phyloP scores from a whole-genome alignment of 2,797 vertebrate species.

The Myotis myotis region DNA sequence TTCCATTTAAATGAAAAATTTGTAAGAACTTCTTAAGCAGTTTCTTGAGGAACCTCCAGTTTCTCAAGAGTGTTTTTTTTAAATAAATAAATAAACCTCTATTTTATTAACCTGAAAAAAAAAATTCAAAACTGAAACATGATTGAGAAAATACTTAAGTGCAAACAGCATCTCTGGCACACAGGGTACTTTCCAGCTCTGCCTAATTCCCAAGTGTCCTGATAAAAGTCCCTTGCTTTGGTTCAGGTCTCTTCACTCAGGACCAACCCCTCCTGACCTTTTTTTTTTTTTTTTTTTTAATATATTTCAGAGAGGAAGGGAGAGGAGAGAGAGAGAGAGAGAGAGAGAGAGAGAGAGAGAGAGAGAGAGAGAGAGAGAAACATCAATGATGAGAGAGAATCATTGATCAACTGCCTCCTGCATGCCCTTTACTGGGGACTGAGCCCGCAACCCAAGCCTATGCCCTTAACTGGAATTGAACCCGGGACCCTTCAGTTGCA shows the following conservation, averaged over 20 bases:
- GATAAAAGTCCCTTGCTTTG: conserved; percentile 3
- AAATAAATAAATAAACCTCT: not conserved
- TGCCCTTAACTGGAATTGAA: no score
- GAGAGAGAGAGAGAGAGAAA: no score
- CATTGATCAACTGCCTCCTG: no score
- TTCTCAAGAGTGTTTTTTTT: not conserved
- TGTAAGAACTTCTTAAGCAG: not conserved
- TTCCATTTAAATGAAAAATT: conserved; percentile 31
- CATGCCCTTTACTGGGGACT: no score
- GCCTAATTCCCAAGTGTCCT: conserved; percentile 25
- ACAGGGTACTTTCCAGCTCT: conserved; percentile 44
- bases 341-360: no score
- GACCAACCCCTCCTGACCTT: conserved; percentile 15
- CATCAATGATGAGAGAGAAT: no score
- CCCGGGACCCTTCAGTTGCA: no score
- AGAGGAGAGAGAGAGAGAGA: no score
- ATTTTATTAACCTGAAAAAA: conserved; percentile 44
- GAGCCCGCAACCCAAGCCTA: no score
- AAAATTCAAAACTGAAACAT: conserved; percentile 47
- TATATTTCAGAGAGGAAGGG: no score
- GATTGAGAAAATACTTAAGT: conserved; percentile 45
- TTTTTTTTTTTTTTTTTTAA: not conserved
- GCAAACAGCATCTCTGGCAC: conserved; percentile 20
- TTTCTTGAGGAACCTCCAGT: conserved; percentile 32
- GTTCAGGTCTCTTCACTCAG: not conserved